These are phyloP conservation scores for Halichondria panicea DNA, from an alignment of 37 sponge, comb jelly and placozoan genomes.

Conservation along the genomic window DNA sequence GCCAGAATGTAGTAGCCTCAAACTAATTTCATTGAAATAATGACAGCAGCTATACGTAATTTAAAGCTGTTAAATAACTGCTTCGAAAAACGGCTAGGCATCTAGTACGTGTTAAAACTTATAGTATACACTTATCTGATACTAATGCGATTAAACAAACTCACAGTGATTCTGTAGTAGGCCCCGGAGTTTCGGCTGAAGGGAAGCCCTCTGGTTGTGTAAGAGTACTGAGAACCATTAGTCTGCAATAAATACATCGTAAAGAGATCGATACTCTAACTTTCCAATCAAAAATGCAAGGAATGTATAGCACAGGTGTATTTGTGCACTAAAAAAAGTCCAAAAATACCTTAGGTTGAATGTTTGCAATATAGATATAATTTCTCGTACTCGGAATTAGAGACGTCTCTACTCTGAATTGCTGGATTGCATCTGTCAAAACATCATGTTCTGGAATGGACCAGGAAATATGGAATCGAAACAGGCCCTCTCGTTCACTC, in stretches of 20 bases:
- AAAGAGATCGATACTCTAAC: no score
- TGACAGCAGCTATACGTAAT: no score
- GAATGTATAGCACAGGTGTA: no score
- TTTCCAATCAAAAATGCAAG: no score
- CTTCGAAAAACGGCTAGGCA: no score
- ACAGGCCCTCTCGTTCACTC: conserved; percentile 13
- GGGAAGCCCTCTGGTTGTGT: neutral
- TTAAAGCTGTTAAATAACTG: no score
- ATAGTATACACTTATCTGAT: neutral
- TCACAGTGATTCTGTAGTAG: conserved; percentile 18
- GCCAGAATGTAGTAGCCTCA: no score
- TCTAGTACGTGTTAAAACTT: neutral
- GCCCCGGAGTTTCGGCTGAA: neutral
- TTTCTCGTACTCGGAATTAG: neutral
- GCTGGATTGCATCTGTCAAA: neutral
- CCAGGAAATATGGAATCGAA: conserved; percentile 20
- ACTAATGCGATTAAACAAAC: neutral
- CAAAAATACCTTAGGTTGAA: neutral
- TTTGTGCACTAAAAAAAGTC: neutral
- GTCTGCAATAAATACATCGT: neutral
- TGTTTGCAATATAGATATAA: no score
- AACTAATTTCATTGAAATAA: no score
- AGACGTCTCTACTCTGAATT: no score
- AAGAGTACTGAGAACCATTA: neutral
- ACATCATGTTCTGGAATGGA: conserved; percentile 5